Conservation (phyloP, 2,797 vertebrate genomes). For the Cygnus olor region DNA sequence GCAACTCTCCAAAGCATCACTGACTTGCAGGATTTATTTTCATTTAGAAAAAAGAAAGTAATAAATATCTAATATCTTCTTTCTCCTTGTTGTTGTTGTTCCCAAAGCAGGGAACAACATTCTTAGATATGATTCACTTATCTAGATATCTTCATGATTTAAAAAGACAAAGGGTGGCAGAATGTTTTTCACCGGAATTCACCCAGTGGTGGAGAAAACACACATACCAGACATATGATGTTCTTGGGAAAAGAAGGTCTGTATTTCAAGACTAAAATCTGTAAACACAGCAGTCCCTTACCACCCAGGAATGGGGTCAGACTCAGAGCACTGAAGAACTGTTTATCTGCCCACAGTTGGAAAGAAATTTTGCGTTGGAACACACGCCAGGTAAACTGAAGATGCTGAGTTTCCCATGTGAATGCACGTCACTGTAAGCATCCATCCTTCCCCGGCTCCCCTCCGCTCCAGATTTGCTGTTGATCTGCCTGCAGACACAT, state of each 20-base stretch:
- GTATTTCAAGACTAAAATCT: background rate
- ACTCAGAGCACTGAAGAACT: background rate
- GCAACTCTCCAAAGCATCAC: background rate
- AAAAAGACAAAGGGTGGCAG: background rate
- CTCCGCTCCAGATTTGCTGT: background rate
- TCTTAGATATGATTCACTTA: background rate
- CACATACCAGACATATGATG: background rate
- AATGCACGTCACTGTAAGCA: rapidly evolving
- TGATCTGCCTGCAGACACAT: rapidly evolving
- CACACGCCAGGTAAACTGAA: rapidly evolving
- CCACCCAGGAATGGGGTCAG: background rate
- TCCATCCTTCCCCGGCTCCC: background rate
- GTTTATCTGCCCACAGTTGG: background rate
- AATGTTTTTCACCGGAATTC: background rate
- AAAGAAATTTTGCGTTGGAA: background rate
- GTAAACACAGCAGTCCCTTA: background rate
- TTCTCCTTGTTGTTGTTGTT: background rate
- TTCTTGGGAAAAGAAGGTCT: background rate
- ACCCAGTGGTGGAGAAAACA: background rate
- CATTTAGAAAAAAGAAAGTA: background rate
- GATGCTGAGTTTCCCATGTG: background rate
- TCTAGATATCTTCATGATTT: background rate
- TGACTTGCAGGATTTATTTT: background rate
- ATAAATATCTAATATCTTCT: background rate
- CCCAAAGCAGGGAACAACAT: background rate